Evolutionary conservation across 2,113 vertebrate species (phyloP).

Genomic region (human): GRCh38 chr7:47462501-47463000

Average conservation of each 20-base stretch:
- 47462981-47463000: not conserved
- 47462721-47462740: accelerated
- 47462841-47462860: accelerated
- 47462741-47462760: accelerated
- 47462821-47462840: not conserved
- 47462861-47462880: not conserved
- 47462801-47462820: not conserved
- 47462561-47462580: not conserved
- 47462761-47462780: not conserved
- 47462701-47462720: not conserved
- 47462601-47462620: not conserved
- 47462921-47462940: not conserved
- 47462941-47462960: not conserved
- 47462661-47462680: not conserved
- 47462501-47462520: not conserved
- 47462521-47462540: too few species aligned
- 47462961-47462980: not conserved
- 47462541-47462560: accelerated
- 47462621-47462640: not conserved
- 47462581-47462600: not conserved
- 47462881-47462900: not conserved
- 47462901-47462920: not conserved
- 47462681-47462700: accelerated
- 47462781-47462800: not conserved
- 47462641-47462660: not conserved